phyloP scores from a whole-genome alignment of 2,888 invertebrate species.

The Himalopsyche anomala region DNA sequence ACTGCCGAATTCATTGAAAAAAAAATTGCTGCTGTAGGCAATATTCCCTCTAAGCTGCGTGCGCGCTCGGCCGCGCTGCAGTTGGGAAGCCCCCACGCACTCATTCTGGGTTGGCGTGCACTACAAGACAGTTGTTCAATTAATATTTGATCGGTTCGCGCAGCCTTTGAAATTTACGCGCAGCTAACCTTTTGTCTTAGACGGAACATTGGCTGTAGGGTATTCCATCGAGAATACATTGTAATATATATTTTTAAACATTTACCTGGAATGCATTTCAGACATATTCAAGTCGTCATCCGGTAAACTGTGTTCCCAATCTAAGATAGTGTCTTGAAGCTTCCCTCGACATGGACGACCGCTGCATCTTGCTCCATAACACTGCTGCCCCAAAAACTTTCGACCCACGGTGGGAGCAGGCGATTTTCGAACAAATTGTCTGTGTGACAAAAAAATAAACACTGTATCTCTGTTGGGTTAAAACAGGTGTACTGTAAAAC shows the following conservation, averaged over 20 bases:
- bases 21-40: too few relatives aligned
- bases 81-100: too few relatives aligned
- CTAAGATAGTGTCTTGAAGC: conserved; percentile 93
- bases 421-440: conserved; percentile 86
- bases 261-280: conserved; percentile 88
- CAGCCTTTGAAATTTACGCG: too few relatives aligned
- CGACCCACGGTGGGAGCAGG: conserved; percentile 90
- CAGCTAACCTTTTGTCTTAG: too few relatives aligned
- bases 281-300: conserved; percentile 89
- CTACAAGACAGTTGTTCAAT: too few relatives aligned
- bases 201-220: too few relatives aligned
- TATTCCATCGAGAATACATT: too few relatives aligned
- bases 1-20: too few relatives aligned
- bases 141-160: too few relatives aligned
- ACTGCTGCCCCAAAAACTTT: conserved; percentile 81
- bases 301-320: conserved; percentile 98
- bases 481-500: not conserved
- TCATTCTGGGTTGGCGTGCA: too few relatives aligned
- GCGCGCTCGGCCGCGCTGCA: too few relatives aligned
- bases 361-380: conserved; percentile 81
- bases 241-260: not conserved
- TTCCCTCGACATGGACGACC: conserved; percentile 91
- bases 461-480: not conserved
- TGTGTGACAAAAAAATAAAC: conserved; percentile 68
- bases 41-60: too few relatives aligned